Percentiles rank a stretch among this genome's conserved stretches.
These are phyloP conservation scores for Macropis europaea DNA, from an alignment of 2,888 invertebrate species.

Conservation along the genomic window DNA sequence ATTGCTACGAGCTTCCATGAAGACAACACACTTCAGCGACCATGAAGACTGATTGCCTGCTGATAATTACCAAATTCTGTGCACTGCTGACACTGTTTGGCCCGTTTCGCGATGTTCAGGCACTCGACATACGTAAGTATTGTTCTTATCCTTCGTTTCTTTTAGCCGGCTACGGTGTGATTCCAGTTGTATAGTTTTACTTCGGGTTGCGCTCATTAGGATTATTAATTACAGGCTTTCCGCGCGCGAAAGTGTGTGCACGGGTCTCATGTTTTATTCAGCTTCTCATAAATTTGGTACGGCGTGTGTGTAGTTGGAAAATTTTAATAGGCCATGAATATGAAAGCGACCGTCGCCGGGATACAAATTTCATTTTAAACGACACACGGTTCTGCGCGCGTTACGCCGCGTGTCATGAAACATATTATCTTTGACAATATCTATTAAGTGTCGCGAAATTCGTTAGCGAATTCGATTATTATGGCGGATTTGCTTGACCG, in stretches of 20 bases:
- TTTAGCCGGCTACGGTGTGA: too few species aligned
- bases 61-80: constrained; percentile 69
- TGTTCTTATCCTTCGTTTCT: background rate
- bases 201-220: background rate
- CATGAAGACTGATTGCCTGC: constrained; percentile 76
- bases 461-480: constrained; percentile 37
- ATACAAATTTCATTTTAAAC: constrained; percentile 49
- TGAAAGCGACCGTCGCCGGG: constrained; percentile 23
- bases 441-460: constrained; percentile 34
- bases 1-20: constrained; percentile 71
- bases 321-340: constrained; percentile 53
- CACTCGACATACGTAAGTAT: constrained; percentile 75
- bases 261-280: constrained; percentile 35
- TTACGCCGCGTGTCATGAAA: constrained; percentile 7
- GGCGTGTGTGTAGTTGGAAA: constrained; percentile 1
- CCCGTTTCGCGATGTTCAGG: constrained; percentile 64
- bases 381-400: constrained; percentile 11
- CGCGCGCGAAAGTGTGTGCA: background rate
- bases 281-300: constrained; percentile 35
- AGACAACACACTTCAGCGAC: constrained; percentile 70
- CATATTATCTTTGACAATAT: constrained; percentile 38
- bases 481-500: constrained; percentile 23
- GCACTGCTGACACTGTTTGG: constrained; percentile 69
- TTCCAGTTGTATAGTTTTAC: too few species aligned
- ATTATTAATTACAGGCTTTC: constrained; percentile 35